Base-by-base conservation (phyloP, 2,888 invertebrate genomes). In the Spatulosminthurus flaviceps region DNA sequence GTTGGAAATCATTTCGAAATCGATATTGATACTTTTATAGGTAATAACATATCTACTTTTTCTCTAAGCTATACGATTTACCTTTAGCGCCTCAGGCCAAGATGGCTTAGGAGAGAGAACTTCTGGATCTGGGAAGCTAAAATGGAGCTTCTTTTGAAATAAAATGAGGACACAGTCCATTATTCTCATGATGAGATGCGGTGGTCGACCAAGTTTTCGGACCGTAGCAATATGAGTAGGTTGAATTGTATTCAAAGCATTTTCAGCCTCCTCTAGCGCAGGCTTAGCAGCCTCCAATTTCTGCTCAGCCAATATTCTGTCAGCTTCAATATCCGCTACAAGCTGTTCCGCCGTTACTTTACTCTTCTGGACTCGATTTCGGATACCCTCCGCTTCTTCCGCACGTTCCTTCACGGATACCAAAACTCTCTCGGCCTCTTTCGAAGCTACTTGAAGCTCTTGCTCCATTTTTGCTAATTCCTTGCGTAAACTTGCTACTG, bases 151-250 rank as follows among this genome's bases (percentile, higher is more conserved):
- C 82, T 95, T 91, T 89, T 97, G 96, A 87, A 98, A 98, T 28
- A 98, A 89, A 85, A 98, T 93, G 85, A 97, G 87, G 0, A 97
- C 97, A 87, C 95, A 96, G 88, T 98, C 98, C 98, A 98, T 98
- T 85, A 98, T 98, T 82, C 97, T 91, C 97, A 98, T 90, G 51
- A 98, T 98, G 13, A 98, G 90, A 89, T 97, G 97, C 0, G 98
- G 98, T 0, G 98, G 98, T 82, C 22, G 60, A 11, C 96, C 97
- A 77, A 98, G 88, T 88, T 98, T 98, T 84, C 97, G 90, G 0
- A 98, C 97, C 72, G 96, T 96, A 0, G 96, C 93, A 84, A 98
- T 98, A 87, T 98, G 97, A 4, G 97, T 96, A 61, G 96, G 97
- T 87, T 97, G 97, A 80, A 98, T 98, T 0, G 98, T 98, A 86